Evolutionary conservation across 2,113 vertebrate genomes (phyloP), one percentile per base, ranked within the genome.

Genomic region (Symphodus melops): DNA sequence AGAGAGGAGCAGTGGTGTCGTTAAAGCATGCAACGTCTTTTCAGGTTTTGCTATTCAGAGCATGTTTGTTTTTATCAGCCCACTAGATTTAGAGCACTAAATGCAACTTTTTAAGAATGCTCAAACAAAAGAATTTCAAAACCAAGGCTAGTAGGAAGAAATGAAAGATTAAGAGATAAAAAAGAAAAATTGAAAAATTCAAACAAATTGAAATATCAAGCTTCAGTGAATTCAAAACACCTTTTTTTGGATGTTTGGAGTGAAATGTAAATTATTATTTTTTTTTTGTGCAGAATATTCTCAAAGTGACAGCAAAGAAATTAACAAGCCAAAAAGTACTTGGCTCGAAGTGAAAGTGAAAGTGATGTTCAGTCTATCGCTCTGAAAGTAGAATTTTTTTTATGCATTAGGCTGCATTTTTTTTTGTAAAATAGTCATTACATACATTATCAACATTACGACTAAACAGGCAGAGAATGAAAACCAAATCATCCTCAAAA

Each of bases 51-150:
- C 23, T 66, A 16, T 58, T 19, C 33, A 23, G n/a, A 39, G 39
- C 44, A 10, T 17, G 19, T 57, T 7, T 4, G 21, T 11, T 25
- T 64, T 20, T 4, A 55, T 36, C 59, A 61, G 36, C 1, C 39
- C 14, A 19, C 6, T 21, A 3, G 33, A 33, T 54, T n/a, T 20
- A 65, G 8, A 59, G 41, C 17, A 42, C 6, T 28, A 10, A 33
- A 64, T 10, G 20, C 36, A 61, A 20, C 13, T 44, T 33, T 67
- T n/a, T 1, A 1, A 21, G 56, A 55, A 39, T 59, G 57, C 48
- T 60, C 6, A 76, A 56, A 80, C 42, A 65, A 56, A 69, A 57
- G 13, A 37, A 58, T 51, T 60, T 57, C n/a, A 41, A 6, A 67
- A 39, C 4, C 19, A 51, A 5, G 37, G n/a, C 53, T 53, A 42